Percentiles rank a stretch among this genome's conserved stretches.
Evolutionary conservation across 2,113 vertebrate genomes (phyloP).

Genomic region (Aplodontia rufa): DNA sequence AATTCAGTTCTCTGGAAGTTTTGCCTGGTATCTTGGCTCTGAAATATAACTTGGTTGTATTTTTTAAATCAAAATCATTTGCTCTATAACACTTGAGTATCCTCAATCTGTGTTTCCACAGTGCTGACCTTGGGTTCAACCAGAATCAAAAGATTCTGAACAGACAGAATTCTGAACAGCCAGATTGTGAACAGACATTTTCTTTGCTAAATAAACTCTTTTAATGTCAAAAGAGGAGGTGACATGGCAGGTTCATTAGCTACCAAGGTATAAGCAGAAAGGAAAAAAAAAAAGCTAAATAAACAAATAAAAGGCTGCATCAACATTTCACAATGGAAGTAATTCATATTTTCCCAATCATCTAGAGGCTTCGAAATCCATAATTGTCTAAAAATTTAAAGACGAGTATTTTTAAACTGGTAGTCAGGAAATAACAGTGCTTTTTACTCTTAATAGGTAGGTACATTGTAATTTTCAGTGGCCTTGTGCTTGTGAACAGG

Average conservation of each 20-base stretch:
- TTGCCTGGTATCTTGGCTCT: not conserved
- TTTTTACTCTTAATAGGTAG: not conserved
- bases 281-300: not conserved
- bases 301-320: not conserved
- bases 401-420: not conserved
- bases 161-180: too few relatives aligned
- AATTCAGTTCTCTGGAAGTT: not conserved
- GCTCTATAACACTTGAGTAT: not conserved
- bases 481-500: not conserved
- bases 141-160: not conserved
- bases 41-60: not conserved
- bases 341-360: not conserved
- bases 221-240: not conserved
- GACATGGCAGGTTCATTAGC: not conserved
- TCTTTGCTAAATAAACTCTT: constrained; percentile 28
- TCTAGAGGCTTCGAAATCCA: not conserved
- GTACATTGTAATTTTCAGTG: not conserved
- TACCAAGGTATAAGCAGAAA: not conserved
- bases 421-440: not conserved
- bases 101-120: not conserved
- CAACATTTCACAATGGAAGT: not conserved
- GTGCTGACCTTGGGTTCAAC: not conserved
- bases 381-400: not conserved
- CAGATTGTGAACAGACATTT: not conserved
- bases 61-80: not conserved